phyloP scores from a whole-genome alignment of 2,797 vertebrate species.

The Gastrophryne carolinensis region DNA sequence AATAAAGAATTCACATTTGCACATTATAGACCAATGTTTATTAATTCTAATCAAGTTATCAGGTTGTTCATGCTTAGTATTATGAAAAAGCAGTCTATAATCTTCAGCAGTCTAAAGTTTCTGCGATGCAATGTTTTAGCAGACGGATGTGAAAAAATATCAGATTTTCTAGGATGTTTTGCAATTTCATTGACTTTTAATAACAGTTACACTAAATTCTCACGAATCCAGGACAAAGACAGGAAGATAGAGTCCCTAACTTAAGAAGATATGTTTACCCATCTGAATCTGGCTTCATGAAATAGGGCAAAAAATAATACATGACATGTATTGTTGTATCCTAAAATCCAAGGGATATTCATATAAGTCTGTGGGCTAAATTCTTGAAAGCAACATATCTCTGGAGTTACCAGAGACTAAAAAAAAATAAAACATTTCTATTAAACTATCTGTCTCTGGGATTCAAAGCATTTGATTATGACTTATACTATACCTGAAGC shows the following conservation, averaged over 20 bases:
- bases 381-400: conserved; percentile 19
- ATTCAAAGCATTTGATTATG: conserved; percentile 16
- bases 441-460: conserved; percentile 27
- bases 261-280: conserved; percentile 16
- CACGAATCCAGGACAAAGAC: background rate
- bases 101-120: too few species aligned
- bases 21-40: too few species aligned
- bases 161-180: background rate
- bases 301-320: conserved; percentile 18
- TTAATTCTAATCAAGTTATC: too few species aligned
- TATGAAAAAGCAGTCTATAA: too few species aligned
- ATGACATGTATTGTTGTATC: conserved; percentile 11
- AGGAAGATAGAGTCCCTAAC: background rate
- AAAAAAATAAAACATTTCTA: conserved; percentile 13
- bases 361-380: conserved; percentile 23
- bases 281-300: conserved; percentile 1
- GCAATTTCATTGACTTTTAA: background rate
- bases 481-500: conserved; percentile 16
- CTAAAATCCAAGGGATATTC: conserved; percentile 39
- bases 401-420: conserved; percentile 2
- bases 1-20: too few species aligned
- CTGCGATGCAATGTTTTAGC: too few species aligned
- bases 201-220: background rate
- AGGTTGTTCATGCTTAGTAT: too few species aligned
- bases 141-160: background rate